phyloP scores from a whole-genome alignment of 2,888 invertebrate species.

The Cynaeus angustus region DNA sequence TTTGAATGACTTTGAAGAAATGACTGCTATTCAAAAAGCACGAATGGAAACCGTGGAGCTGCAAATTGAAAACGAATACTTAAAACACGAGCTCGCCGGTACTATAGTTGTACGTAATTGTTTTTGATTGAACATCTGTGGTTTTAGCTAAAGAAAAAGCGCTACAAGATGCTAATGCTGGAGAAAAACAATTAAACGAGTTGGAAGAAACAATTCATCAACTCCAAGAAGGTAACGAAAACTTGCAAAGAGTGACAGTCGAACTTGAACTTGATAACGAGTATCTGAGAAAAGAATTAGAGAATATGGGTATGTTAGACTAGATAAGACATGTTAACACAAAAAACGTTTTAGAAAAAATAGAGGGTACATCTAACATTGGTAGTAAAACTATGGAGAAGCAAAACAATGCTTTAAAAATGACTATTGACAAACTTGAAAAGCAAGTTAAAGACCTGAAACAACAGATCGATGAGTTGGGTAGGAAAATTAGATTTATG shows the following conservation, averaged over 20 bases:
- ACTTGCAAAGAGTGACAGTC: constrained; percentile 11
- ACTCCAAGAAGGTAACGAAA: constrained; percentile 1
- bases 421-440: constrained; percentile 14
- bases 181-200: constrained; percentile 43
- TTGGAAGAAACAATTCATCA: constrained; percentile 54
- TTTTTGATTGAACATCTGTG: not conserved
- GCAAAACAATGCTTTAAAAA: constrained; percentile 17
- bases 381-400: constrained; percentile 3
- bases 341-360: not conserved
- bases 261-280: constrained; percentile 35
- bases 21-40: not conserved
- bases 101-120: not conserved
- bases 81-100: constrained; percentile 13
- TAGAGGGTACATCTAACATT: not conserved
- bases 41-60: constrained; percentile 16
- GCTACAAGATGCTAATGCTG: not conserved
- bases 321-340: not conserved
- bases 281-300: constrained; percentile 42
- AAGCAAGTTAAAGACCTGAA: constrained; percentile 6
- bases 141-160: constrained; percentile 9
- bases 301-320: constrained; percentile 7
- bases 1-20: not conserved
- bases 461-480: constrained; percentile 7
- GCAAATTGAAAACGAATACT: constrained; percentile 21
- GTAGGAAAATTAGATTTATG: not conserved